These are phyloP conservation scores for Hartigia nigra DNA, from an alignment of 2,888 invertebrate genomes.

Conservation along the genomic window DNA sequence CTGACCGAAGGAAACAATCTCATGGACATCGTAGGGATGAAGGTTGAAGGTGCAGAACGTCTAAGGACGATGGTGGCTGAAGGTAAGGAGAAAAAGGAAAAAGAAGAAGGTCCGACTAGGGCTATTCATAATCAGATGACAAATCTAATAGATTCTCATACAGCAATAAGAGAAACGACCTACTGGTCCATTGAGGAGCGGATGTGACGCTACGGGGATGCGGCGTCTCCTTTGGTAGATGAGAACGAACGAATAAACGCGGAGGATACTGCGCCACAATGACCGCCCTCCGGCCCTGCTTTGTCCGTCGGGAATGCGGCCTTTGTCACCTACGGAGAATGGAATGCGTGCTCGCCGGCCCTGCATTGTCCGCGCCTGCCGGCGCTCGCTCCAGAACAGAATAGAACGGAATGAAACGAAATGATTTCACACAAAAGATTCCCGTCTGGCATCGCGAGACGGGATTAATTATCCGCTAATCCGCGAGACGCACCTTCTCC, in stretches of 20 bases:
- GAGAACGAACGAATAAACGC: background rate
- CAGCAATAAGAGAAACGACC: background rate
- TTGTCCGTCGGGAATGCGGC: background rate
- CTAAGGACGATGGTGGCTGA: constrained; percentile 17
- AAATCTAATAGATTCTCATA: constrained; percentile 49
- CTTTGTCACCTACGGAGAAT: background rate
- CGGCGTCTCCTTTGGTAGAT: background rate
- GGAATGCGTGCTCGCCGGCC: background rate
- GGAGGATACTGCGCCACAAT: background rate
- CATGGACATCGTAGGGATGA: constrained; percentile 1
- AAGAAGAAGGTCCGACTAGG: constrained; percentile 18
- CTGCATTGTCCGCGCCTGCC: background rate
- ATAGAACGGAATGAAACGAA: background rate
- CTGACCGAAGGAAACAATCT: constrained; percentile 17
- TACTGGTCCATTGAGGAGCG: constrained; percentile 21
- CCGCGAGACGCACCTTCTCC: background rate
- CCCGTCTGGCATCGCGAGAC: background rate
- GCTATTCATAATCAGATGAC: constrained; percentile 49
- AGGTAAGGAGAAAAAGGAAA: constrained; percentile 12
- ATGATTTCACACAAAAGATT: background rate
- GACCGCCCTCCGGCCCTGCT: background rate
- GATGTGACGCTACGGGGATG: constrained; percentile 35
- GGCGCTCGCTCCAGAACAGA: background rate
- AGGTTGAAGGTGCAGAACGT: background rate
- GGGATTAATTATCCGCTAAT: background rate